phyloP scores from a whole-genome alignment of 2,888 invertebrate species.

The Noctua janthe region DNA sequence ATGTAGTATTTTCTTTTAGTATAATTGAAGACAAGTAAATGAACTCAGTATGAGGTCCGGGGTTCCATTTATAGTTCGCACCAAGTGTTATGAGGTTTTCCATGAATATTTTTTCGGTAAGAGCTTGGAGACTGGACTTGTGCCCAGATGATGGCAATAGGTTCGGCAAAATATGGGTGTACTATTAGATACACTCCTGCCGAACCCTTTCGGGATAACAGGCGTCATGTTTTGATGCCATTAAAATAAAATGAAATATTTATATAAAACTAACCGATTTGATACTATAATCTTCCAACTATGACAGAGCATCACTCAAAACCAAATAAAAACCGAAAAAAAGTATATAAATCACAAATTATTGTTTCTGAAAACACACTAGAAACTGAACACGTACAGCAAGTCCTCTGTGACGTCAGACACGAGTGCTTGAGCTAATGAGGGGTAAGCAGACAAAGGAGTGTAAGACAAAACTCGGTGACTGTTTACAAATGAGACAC shows the following conservation, averaged over 20 bases:
- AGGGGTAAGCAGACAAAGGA: constrained; percentile 63
- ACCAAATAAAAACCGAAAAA: not conserved
- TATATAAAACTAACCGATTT: not conserved
- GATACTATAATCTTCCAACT: not conserved
- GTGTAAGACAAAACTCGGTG: constrained; percentile 41
- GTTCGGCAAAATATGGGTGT: not conserved
- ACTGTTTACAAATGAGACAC: constrained; percentile 57
- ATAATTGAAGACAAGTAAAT: not conserved
- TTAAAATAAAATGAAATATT: no score
- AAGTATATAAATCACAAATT: not conserved
- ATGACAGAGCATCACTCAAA: not conserved
- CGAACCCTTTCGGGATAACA: not conserved
- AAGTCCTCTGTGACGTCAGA: constrained; percentile 53
- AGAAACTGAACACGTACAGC: not conserved
- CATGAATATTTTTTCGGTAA: no score
- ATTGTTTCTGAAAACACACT: not conserved
- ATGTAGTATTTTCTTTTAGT: not conserved
- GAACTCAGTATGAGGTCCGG: not conserved
- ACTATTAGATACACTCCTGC: not conserved
- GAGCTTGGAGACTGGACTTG: not conserved
- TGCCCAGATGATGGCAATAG: not conserved
- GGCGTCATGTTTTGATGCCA: no score
- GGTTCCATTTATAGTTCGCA: not conserved
- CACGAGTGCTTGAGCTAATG: constrained; percentile 65
- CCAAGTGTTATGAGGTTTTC: not conserved